Evolutionary conservation across 2,113 vertebrate genomes (phyloP), one percentile per base, ranked within the genome.

Genomic region (Protomyctophum bolini): DNA sequence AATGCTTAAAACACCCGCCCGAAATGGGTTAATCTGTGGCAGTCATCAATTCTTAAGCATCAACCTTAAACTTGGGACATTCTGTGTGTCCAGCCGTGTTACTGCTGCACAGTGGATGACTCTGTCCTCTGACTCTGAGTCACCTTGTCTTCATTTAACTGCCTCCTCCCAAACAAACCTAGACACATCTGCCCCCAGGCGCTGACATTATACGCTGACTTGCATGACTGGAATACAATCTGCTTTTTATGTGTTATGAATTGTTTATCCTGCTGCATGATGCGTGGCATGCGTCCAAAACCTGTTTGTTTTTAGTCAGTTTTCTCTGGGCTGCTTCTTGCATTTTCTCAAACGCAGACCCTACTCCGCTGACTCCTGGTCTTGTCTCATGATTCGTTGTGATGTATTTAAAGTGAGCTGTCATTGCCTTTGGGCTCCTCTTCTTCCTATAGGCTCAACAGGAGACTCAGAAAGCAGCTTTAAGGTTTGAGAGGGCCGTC

Each of bases 381-480:
- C n/a, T 15, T 57, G n/a, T 57, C 6, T 57, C n/a, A 46, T 52
- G 63, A 70, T 64, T 69, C 51, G 56, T 68, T 62, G 28, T 56
- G 58, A 7, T 50, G 66, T 6, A 6, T 54, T 29, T 14, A 15
- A 6, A 48, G 63, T 56, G 0, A 75, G 63, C 47, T 73, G 51
- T 69, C 76, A 68, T 54, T 72, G 0, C 8, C n/a, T 21, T n/a
- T 52, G 58, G 10, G 68, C 55, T 46, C 45, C 51, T 10, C 54
- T 64, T 28, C 61, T 50, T 63, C 8, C n/a, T 86, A 21, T 21
- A 97, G 96, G 96, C 96, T 0, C 96, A 98, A 79, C 96, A 97
- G 84, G 96, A 98, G 88, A 97, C 96, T 0, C 96, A 98, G 93
- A 94, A 92, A 73, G 96, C 96, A 0, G 96, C 96, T 0, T 78